Percentiles rank a stretch among this genome's conserved stretches.
These are phyloP conservation scores for Drosophila diplacantha DNA, from an alignment of 2,888 invertebrate genomes.

Conservation along the genomic window DNA sequence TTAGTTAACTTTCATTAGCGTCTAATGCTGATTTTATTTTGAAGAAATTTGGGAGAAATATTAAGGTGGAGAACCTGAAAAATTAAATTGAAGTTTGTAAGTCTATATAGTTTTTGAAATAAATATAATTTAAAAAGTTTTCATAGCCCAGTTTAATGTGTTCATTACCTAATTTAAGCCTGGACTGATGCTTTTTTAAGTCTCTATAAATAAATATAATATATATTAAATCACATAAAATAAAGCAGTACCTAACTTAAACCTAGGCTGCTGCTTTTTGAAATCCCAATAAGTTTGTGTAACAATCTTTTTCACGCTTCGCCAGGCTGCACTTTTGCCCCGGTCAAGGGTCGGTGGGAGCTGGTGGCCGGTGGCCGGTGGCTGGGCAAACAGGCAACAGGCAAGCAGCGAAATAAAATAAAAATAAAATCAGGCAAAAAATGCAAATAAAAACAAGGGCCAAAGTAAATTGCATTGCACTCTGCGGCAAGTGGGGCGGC, in stretches of 20 bases:
- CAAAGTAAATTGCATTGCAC: constrained; percentile 17
- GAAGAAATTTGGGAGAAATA: neutral
- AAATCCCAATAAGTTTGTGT: constrained; percentile 52
- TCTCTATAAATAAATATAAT: no score
- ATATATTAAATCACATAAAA: no score
- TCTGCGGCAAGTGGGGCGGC: constrained; percentile 18
- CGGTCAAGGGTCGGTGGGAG: constrained; percentile 8
- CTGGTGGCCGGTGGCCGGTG: constrained; percentile 2
- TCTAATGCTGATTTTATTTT: neutral
- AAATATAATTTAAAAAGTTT: no score
- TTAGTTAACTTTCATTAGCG: neutral
- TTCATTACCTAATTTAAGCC: no score
- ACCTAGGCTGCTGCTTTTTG: constrained; percentile 8
- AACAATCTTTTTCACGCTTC: constrained; percentile 33
- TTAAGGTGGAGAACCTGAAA: neutral
- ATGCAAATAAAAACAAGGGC: constrained; percentile 2
- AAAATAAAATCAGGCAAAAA: constrained; percentile 6
- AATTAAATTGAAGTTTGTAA: no score
- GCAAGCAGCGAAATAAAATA: neutral
- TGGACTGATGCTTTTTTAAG: no score
- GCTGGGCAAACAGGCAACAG: constrained; percentile 5
- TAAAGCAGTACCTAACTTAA: neutral
- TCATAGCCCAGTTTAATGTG: no score
- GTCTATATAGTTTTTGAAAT: neutral
- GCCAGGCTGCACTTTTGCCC: constrained; percentile 16